Evolutionary conservation across 2,888 invertebrate genomes (phyloP).

Genomic region (Aporophyla nigra): DNA sequence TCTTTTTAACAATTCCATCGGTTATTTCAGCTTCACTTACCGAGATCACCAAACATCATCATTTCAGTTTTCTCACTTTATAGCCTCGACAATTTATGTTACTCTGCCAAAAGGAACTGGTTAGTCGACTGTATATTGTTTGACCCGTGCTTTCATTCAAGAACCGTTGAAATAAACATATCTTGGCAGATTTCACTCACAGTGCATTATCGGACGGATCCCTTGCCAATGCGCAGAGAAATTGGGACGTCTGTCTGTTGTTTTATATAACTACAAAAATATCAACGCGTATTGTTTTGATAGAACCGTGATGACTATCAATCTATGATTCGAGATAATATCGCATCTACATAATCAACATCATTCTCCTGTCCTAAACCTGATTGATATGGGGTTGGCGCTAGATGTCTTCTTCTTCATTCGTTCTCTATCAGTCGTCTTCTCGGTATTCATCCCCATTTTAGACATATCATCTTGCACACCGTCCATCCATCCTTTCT

Average conservation of each 20-base stretch:
- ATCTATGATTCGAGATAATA: not conserved
- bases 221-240: conserved; percentile 39
- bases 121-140: not conserved
- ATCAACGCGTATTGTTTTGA: not conserved
- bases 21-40: not conserved
- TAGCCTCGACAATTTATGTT: not conserved
- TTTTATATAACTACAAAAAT: not conserved
- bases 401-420: not conserved
- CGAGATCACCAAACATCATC: no score
- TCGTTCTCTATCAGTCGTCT: not conserved
- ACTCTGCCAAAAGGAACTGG: conserved; percentile 24
- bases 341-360: not conserved
- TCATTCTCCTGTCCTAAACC: not conserved
- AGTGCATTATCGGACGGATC: not conserved
- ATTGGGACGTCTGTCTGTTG: not conserved
- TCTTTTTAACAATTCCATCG: not conserved
- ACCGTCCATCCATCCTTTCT: not conserved
- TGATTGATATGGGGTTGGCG: not conserved
- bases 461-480: not conserved
- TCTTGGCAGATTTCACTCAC: conserved; percentile 32
- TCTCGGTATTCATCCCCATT: not conserved
- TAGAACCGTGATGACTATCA: not conserved
- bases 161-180: conserved; percentile 8
- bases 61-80: not conserved
- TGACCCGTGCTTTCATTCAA: conserved; percentile 16